These are phyloP conservation scores for Pelagia noctiluca DNA, from an alignment of 30 jellyfish, hydroid and myxozoan genomes.

Conservation along the genomic window DNA sequence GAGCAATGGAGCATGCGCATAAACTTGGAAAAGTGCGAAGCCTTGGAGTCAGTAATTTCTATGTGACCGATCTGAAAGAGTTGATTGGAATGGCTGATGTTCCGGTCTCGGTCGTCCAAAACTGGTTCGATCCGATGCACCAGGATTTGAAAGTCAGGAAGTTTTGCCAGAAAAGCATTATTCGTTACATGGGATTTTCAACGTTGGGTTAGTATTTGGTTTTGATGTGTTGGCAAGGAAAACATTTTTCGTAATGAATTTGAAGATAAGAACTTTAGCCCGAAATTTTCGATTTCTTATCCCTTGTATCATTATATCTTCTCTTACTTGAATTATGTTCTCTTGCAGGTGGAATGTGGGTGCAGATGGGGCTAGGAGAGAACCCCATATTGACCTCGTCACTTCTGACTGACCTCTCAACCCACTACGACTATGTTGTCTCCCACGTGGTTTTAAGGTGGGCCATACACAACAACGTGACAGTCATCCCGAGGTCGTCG, in stretches of 20 bases:
- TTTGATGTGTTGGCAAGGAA: too few relatives aligned
- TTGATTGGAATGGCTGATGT: constrained; percentile 63
- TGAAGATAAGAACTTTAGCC: too few relatives aligned
- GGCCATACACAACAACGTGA: constrained; percentile 94
- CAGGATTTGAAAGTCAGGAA: constrained; percentile 73
- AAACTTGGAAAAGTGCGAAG: constrained; percentile 83
- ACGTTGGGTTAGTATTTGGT: constrained; percentile 78
- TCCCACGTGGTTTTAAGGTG: constrained; percentile 91
- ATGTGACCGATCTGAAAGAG: constrained; percentile 58
- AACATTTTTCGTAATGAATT: too few relatives aligned
- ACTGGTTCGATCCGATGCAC: constrained; percentile 96
- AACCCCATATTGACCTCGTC: constrained; percentile 93
- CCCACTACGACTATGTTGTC: constrained; percentile 90
- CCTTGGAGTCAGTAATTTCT: constrained; percentile 89
- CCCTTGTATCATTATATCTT: too few relatives aligned
- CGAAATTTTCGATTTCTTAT: too few relatives aligned
- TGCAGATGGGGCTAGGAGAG: constrained; percentile 62
- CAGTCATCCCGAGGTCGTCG: constrained; percentile 91
- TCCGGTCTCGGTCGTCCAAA: constrained; percentile 92
- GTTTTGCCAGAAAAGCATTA: constrained; percentile 61
- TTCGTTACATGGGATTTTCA: constrained; percentile 89
- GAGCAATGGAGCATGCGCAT: constrained; percentile 96
- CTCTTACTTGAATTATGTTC: too few relatives aligned
- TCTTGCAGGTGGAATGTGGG: constrained; percentile 89
- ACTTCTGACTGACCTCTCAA: constrained; percentile 82